Evolutionary conservation across 2,888 invertebrate species (phyloP), one percentile per base, ranked within the genome.

Genomic region (Magallana nippona): DNA sequence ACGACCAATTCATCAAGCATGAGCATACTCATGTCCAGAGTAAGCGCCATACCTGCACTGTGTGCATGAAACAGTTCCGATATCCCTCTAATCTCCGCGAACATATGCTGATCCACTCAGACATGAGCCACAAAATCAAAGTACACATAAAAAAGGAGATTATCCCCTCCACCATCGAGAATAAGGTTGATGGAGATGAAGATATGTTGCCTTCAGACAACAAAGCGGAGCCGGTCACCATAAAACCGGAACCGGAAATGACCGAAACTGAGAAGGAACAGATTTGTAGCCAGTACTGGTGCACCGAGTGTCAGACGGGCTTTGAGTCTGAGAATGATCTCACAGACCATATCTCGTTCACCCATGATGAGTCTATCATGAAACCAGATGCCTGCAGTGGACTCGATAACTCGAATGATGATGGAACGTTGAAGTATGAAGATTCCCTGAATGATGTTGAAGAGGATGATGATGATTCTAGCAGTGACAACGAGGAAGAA

Each of bases 221-320:
- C 19, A 79, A 44, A 15, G 22, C 57, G 44, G 84, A 82, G 78
- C 81, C 58, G 15, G 15, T 55, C 17, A 60, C 22, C n/a, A 58
- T 27, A 60, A 82, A 82, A 58, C n/a, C 57, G 32, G 55, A 86
- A 19, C 86, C 86, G 10, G 85, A 86, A 17, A 83, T 86, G 55
- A 82, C 83, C 60, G 60, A 85, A 13, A 84, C 82, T 19, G 79
- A 81, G 0, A 78, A 81, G 81, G 84, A 85, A 82, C 71, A 58
- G 15, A 80, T 58, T 11, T 77, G 81, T 2, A 22, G 63, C 13
- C 90, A 91, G 32, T 91, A 91, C 82, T 92, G 91, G 91, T 92
- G 92, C 81, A 88, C 90, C 1, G 92, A 91, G 85, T 92, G 92
- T 81, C 89, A 90, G 56, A 87, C 89, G 13, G 92, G 92, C 0